phyloP scores from a whole-genome alignment of 2,797 vertebrate genomes.

The Phaenicophaeus curvirostris region DNA sequence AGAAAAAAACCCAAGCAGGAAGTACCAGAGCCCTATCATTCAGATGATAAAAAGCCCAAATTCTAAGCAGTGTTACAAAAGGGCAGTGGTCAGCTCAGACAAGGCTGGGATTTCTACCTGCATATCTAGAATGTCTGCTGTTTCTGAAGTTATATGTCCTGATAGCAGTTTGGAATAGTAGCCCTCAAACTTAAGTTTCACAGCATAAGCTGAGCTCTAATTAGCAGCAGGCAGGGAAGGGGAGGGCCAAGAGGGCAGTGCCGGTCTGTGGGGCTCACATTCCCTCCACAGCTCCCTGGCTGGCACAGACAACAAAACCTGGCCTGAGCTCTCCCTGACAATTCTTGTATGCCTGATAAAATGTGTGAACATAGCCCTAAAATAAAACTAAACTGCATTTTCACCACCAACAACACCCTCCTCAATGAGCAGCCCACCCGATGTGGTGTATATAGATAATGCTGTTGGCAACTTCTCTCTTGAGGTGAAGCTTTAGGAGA shows the following conservation, averaged over 20 bases:
- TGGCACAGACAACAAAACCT: neutral
- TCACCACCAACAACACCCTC: neutral
- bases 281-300: neutral
- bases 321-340: neutral
- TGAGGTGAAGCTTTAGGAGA: neutral
- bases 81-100: neutral
- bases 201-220: neutral
- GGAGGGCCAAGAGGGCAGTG: neutral
- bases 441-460: neutral
- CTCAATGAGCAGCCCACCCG: neutral
- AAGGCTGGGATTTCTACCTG: neutral
- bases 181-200: neutral
- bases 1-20: slow-evolving; percentile 4
- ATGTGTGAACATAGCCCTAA: neutral
- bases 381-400: neutral
- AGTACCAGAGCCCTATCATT: neutral
- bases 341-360: neutral
- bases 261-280: rapidly evolving
- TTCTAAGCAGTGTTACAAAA: slow-evolving; percentile 16
- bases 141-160: neutral
- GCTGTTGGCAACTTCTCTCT: neutral
- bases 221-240: neutral
- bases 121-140: neutral
- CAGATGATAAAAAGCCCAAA: neutral
- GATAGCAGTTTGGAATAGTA: neutral